These are phyloP conservation scores for Paracentrotus lividus DNA, from an alignment of 53 echinoderm and acorn worm genomes.

Conservation along the genomic window DNA sequence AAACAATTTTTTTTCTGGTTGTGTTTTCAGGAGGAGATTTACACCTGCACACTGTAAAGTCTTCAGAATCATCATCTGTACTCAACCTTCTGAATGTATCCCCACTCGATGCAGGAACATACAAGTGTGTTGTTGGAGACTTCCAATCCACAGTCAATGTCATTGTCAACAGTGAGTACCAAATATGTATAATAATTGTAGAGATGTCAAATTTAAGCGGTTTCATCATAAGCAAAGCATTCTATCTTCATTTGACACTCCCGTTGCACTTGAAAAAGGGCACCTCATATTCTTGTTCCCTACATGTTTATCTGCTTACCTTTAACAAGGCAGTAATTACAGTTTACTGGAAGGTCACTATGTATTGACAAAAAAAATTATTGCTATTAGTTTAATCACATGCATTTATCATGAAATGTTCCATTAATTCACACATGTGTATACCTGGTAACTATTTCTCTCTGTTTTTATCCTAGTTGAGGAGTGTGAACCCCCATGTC, in stretches of 20 bases:
- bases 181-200: not conserved
- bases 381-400: too few species aligned
- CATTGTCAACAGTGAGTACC: conserved; percentile 55
- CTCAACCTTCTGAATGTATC: conserved; percentile 13
- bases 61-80: conserved; percentile 24
- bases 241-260: too few species aligned
- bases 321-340: too few species aligned
- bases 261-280: too few species aligned
- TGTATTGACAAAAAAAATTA: too few species aligned
- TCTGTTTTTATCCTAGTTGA: conserved; percentile 48
- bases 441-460: not conserved
- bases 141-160: conserved; percentile 30
- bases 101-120: conserved; percentile 47
- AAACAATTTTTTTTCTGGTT: not conserved
- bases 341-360: too few species aligned
- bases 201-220: too few species aligned
- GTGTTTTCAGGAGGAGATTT: conserved; percentile 22
- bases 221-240: too few species aligned
- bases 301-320: too few species aligned
- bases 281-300: too few species aligned
- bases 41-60: conserved; percentile 44
- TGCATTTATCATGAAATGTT: not conserved
- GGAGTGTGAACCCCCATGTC: conserved; percentile 75
- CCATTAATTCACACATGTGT: not conserved
- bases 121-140: conserved; percentile 61